Conservation (phyloP, 2,113 vertebrate species). For the Oryzias celebensis region DNA sequence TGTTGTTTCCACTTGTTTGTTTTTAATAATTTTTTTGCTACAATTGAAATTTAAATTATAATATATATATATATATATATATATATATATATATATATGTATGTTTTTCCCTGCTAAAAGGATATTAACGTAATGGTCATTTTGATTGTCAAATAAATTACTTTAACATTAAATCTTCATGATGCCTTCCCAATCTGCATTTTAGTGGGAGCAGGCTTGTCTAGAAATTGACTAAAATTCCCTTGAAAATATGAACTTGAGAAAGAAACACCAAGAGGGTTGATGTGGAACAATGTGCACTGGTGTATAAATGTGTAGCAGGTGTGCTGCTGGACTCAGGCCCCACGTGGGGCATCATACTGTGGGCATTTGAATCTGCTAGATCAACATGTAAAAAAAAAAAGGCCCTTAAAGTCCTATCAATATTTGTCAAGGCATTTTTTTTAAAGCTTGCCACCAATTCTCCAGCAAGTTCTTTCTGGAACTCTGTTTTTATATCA, state of each 20-base stretch:
- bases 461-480: too few relatives aligned
- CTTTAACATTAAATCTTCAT: background rate
- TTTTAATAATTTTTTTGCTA: too few relatives aligned
- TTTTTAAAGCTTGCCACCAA: too few relatives aligned
- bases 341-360: background rate
- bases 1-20: background rate
- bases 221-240: conserved; percentile 4
- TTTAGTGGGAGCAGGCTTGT: background rate
- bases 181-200: background rate
- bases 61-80: too few relatives aligned
- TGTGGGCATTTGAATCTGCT: background rate
- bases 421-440: background rate
- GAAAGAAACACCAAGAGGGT: background rate
- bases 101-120: too few relatives aligned
- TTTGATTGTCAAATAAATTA: background rate
- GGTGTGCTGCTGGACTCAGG: conserved; percentile 1
- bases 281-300: background rate
- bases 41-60: too few relatives aligned
- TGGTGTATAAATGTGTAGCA: conserved; percentile 7
- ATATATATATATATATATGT: too few relatives aligned
- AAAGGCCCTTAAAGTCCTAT: background rate
- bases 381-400: conserved; percentile 7
- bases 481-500: too few relatives aligned
- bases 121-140: too few relatives aligned
- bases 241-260: background rate